Conservation (phyloP, 2,888 invertebrate genomes). For the Tholera decimalis region DNA sequence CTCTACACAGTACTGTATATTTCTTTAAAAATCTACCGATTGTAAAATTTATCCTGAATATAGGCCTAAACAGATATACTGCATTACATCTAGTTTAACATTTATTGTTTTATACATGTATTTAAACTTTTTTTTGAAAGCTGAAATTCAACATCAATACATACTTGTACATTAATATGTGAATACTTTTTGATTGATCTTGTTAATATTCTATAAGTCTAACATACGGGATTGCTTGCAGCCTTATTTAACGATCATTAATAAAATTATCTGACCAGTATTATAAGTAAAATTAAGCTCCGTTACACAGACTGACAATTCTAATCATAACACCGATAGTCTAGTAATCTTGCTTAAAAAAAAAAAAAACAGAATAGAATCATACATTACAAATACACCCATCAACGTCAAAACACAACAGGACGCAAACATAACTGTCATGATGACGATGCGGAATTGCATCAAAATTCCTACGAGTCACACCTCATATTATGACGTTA, state of each 20-base stretch:
- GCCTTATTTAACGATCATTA: background rate
- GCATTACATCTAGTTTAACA: too few species aligned
- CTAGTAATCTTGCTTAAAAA: background rate
- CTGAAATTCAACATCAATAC: background rate
- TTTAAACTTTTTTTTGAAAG: background rate
- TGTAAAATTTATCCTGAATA: too few species aligned
- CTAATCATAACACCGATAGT: constrained; percentile 10
- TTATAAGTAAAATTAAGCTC: background rate
- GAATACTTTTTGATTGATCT: too few species aligned
- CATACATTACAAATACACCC: background rate
- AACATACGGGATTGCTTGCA: background rate
- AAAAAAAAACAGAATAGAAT: background rate
- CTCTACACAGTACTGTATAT: too few species aligned
- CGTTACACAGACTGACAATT: constrained; percentile 2
- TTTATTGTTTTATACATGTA: too few species aligned
- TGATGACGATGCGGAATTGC: constrained; percentile 29
- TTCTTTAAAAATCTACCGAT: too few species aligned
- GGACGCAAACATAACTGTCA: constrained; percentile 33
- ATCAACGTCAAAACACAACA: constrained; percentile 26
- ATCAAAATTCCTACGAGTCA: constrained; percentile 38
- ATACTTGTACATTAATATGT: too few species aligned
- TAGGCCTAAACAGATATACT: too few species aligned
- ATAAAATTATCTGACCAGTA: background rate
- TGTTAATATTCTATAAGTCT: background rate
- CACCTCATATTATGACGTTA: constrained; percentile 12